Conservation (phyloP, 2,113 vertebrate species). For the Microtus oregoni region DNA sequence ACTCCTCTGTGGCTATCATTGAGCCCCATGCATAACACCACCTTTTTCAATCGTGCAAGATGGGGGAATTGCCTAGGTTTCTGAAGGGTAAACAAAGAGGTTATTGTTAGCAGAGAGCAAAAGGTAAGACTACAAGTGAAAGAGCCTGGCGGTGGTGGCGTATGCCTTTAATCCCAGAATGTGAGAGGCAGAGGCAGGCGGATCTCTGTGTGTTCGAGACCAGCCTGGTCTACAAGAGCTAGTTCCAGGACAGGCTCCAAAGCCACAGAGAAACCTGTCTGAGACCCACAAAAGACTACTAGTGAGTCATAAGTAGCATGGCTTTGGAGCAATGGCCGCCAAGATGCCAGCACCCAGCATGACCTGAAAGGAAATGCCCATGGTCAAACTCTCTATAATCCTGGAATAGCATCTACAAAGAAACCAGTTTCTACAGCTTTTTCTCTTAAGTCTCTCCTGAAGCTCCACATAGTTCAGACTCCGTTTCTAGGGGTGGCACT, state of each 20-base stretch:
- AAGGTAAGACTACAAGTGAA: not conserved
- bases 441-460: not conserved
- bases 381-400: not conserved
- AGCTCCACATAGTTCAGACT: not conserved
- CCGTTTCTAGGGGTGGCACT: not conserved
- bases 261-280: too few relatives aligned
- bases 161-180: too few relatives aligned
- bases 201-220: too few relatives aligned
- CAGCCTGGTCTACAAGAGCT: too few relatives aligned
- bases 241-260: too few relatives aligned
- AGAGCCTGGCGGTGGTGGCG: too few relatives aligned
- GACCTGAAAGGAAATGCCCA: not conserved
- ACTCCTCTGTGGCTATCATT: not conserved
- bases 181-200: too few relatives aligned
- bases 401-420: not conserved
- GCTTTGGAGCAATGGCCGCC: not conserved
- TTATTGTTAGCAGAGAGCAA: too few relatives aligned
- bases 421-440: not conserved
- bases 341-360: not conserved
- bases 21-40: not conserved
- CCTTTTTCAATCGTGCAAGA: not conserved
- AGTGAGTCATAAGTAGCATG: rapidly evolving
- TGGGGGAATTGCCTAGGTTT: not conserved
- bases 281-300: too few relatives aligned
- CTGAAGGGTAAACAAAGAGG: not conserved